Conservation (phyloP, 2,797 vertebrate genomes). For the Chelidonichthys spinosus region DNA sequence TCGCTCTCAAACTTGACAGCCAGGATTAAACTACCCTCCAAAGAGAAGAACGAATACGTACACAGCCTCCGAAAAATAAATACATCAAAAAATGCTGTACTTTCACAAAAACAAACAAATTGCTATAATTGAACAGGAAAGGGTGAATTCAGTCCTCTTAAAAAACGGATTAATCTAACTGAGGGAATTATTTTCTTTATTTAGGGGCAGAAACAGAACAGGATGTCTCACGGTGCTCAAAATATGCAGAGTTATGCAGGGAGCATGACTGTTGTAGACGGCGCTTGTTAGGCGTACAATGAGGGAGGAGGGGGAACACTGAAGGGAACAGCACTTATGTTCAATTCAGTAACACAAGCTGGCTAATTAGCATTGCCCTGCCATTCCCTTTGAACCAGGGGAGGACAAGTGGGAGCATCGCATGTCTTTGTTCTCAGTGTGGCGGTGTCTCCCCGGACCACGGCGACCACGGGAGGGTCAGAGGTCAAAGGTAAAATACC, state of each 20-base stretch:
- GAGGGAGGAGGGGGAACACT: slow-evolving; percentile 46
- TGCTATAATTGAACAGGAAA: slow-evolving; percentile 41
- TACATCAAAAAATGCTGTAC: slow-evolving; percentile 3
- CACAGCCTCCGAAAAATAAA: slow-evolving; percentile 31
- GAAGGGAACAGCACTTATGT: slow-evolving; percentile 65
- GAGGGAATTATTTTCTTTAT: slow-evolving; percentile 32
- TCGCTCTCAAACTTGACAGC: slow-evolving; percentile 60
- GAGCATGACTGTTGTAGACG: slow-evolving; percentile 60
- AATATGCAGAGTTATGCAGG: slow-evolving; percentile 73
- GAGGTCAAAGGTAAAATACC: slow-evolving; percentile 39
- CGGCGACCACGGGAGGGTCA: slow-evolving; percentile 67
- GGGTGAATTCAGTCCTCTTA: slow-evolving; percentile 33
- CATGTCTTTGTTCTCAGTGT: slow-evolving; percentile 73
- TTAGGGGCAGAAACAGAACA: slow-evolving; percentile 40
- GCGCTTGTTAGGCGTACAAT: slow-evolving; percentile 62
- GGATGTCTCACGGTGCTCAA: slow-evolving; percentile 45
- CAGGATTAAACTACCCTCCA: slow-evolving; percentile 59
- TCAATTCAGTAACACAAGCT: slow-evolving; percentile 68
- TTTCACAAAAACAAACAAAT: slow-evolving; percentile 26
- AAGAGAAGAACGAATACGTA: slow-evolving; percentile 31
- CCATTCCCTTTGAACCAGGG: slow-evolving; percentile 72
- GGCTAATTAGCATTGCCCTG: slow-evolving; percentile 77
- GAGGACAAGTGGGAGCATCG: slow-evolving; percentile 72
- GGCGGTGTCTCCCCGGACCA: slow-evolving; percentile 60
- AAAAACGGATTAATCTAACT: slow-evolving; percentile 44